phyloP scores from a whole-genome alignment of 1,140 invertebrate genomes.

The Drosophila seguyi region DNA sequence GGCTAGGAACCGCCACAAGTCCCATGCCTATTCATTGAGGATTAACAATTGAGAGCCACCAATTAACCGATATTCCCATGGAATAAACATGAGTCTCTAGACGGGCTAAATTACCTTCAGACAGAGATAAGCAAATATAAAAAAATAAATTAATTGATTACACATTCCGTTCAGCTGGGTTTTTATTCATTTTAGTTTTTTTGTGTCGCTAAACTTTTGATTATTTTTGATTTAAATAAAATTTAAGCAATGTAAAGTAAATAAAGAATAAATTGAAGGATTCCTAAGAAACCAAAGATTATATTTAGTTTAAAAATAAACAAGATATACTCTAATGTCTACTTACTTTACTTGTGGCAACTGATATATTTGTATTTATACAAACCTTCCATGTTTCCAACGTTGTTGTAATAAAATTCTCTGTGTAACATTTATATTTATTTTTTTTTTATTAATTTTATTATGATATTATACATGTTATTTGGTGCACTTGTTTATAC shows the following conservation, averaged over 20 bases:
- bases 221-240: neutral
- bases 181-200: neutral
- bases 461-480: too few species aligned
- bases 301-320: neutral
- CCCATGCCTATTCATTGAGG: conserved; percentile 38
- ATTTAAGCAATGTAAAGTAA: neutral
- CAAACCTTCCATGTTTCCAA: too few species aligned
- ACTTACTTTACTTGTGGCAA: neutral
- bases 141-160: neutral
- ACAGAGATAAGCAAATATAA: conserved; percentile 1
- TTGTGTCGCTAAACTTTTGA: neutral
- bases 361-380: too few species aligned
- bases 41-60: conserved; percentile 27
- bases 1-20: conserved; percentile 12
- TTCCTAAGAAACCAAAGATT: neutral
- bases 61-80: conserved; percentile 38
- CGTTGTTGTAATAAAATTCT: too few species aligned
- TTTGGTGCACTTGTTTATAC: too few species aligned
- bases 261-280: neutral
- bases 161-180: neutral
- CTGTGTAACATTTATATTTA: too few species aligned
- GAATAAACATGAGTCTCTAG: conserved; percentile 32
- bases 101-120: conserved; percentile 4
- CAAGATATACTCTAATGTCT: neutral
- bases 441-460: too few species aligned